Conservation (phyloP, 2,888 invertebrate species). For the Petrolisthes manimaculis region DNA sequence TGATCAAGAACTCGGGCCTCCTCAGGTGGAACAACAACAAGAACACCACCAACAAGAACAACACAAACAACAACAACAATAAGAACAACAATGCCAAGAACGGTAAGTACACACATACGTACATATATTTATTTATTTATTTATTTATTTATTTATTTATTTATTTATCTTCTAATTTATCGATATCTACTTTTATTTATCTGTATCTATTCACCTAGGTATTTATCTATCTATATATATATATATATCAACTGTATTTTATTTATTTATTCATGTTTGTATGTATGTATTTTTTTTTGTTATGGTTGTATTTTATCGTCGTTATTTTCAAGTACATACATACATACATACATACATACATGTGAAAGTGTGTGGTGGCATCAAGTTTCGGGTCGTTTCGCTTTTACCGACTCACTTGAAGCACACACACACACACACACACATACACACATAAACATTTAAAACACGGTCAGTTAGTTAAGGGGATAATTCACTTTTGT, state of each 20-base stretch:
- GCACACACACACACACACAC: too few species aligned
- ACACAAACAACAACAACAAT: slow-evolving; percentile 40
- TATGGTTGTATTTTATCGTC: too few species aligned
- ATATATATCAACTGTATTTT: too few species aligned
- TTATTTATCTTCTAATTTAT: background rate
- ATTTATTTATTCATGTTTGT: slow-evolving; percentile 2
- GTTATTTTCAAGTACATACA: too few species aligned
- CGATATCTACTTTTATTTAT: background rate
- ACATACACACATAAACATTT: too few species aligned
- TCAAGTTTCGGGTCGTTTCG: too few species aligned
- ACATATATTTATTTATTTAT: background rate
- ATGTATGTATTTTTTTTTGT: background rate
- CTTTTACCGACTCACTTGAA: too few species aligned
- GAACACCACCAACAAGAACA: slow-evolving; percentile 13
- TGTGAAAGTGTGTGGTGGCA: too few species aligned
- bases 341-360: too few species aligned
- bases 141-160: background rate
- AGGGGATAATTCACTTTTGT: too few species aligned
- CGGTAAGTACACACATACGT: slow-evolving; percentile 21
- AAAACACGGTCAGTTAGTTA: too few species aligned
- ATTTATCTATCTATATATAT: too few species aligned
- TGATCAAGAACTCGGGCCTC: slow-evolving; percentile 53
- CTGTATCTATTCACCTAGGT: background rate
- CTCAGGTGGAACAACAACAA: slow-evolving; percentile 56
- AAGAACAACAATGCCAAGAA: slow-evolving; percentile 48